Evolutionary conservation across 2,113 vertebrate species (phyloP), one percentile per base, ranked within the genome.

Genomic region (Prunella himalayana): DNA sequence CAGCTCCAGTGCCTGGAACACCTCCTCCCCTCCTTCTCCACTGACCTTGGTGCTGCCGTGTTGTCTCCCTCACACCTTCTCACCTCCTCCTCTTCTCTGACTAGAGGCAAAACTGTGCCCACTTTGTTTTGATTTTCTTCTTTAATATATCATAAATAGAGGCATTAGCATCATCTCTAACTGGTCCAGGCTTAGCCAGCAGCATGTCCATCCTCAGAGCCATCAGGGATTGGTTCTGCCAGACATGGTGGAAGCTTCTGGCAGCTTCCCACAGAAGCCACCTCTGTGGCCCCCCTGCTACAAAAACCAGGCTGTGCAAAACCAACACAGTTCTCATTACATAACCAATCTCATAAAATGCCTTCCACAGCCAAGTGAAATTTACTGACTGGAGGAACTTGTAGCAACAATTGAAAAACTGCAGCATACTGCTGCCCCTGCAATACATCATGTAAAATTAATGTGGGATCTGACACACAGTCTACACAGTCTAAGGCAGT

Each of bases 101-200:
- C 19, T 30, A 6, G 39, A 10, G 35, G 13, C 16, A 45, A n/a
- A 8, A 10, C 30, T n/a, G 6, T 28, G 39, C 3, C 3, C 23
- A 9, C 22, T 57, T 57, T 35, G 13, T 10, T 57, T 44, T 28
- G 13, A 22, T 28, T 73, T 72, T 57, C 71, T 45, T 57, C 25
- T 57, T 30, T 22, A 13, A 45, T 27, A 42, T 17, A 24, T 45
- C 2, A 23, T 12, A 7, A 22, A 61, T 13, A 61, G 57, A 49
- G 45, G 4, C 2, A 5, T 15, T 61, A 33, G 17, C 44, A 49
- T 0, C 16, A 7, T 21, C 73, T 50, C 13, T 39, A 0, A 50
- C 0, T 25, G 14, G 14, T 19, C 2, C 57, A 33, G 44, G 0
- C 10, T 6, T 39, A 28, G 28, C 45, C 56, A 61, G 56, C 44